Conservation (phyloP, 2,113 vertebrate genomes). For the Forbesichthys papilliferus region DNA sequence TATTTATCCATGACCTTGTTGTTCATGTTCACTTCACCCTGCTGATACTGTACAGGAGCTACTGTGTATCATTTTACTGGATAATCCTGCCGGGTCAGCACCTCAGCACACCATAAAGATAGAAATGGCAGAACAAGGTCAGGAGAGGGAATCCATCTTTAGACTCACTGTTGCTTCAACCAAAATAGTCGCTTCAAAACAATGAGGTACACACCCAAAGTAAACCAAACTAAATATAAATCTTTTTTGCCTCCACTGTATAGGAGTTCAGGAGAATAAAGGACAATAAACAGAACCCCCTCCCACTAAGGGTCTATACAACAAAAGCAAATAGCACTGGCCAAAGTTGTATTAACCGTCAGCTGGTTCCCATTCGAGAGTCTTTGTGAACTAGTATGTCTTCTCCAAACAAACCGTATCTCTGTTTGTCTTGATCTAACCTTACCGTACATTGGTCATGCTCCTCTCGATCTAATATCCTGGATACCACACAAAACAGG, state of each 20-base stretch:
- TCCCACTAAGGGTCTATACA: constrained; percentile 47
- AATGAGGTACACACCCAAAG: constrained; percentile 33
- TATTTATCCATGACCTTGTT: no score
- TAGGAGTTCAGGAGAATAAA: constrained; percentile 52
- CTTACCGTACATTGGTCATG: constrained; percentile 34
- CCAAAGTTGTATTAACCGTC: constrained; percentile 62
- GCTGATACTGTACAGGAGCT: neutral
- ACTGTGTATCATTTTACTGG: neutral
- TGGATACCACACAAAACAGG: constrained; percentile 43
- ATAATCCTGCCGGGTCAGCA: neutral
- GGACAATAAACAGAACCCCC: constrained; percentile 68
- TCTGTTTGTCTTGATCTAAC: constrained; percentile 60
- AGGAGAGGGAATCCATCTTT: constrained; percentile 27
- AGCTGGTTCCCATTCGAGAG: constrained; percentile 75
- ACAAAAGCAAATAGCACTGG: constrained; percentile 66
- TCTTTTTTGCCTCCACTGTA: constrained; percentile 43
- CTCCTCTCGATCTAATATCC: constrained; percentile 43
- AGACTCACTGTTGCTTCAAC: constrained; percentile 38
- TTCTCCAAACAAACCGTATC: constrained; percentile 64
- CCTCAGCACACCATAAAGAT: neutral
- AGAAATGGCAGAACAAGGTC: constrained; percentile 3
- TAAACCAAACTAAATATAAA: constrained; percentile 42
- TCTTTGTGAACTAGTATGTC: constrained; percentile 72
- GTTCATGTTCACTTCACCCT: no score
- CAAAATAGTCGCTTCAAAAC: constrained; percentile 23